phyloP scores from a whole-genome alignment of 1,140 invertebrate species.

The Fopius arisanus region DNA sequence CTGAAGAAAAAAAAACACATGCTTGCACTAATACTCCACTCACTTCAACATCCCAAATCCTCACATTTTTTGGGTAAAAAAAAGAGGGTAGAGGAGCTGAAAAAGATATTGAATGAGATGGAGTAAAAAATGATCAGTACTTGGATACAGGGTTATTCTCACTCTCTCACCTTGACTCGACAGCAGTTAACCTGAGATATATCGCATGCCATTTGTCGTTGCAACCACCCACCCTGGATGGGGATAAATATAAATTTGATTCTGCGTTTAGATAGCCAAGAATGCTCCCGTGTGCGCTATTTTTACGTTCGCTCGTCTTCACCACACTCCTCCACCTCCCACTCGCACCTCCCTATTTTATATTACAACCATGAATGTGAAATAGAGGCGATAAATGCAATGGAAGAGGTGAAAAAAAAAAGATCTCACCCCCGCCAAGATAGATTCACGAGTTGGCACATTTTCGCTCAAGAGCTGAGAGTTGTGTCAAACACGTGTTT shows the following conservation, averaged over 20 bases:
- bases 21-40: background rate
- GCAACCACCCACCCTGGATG: conserved; percentile 28
- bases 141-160: background rate
- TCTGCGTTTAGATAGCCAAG: conserved; percentile 40
- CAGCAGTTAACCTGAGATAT: conserved; percentile 28
- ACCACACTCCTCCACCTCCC: background rate
- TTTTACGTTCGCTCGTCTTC: conserved; percentile 13
- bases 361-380: background rate
- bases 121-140: background rate
- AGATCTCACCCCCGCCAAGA: background rate
- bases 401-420: background rate
- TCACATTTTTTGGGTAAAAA: background rate
- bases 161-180: conserved; percentile 5
- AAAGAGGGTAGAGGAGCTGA: background rate
- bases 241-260: conserved; percentile 56
- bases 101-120: background rate
- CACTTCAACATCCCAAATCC: background rate
- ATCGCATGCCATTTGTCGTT: conserved; percentile 27
- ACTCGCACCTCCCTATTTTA: background rate
- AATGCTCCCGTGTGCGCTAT: conserved; percentile 16
- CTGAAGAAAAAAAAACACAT: background rate
- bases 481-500: conserved; percentile 5
- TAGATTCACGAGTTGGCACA: conserved; percentile 18
- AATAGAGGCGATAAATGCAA: background rate
- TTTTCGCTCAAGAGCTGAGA: background rate